A percentile compares a stretch with the other conserved stretches of the same genome.
Evolutionary conservation across 2,113 vertebrate species (phyloP).

Genomic region (Silurus asotus): DNA sequence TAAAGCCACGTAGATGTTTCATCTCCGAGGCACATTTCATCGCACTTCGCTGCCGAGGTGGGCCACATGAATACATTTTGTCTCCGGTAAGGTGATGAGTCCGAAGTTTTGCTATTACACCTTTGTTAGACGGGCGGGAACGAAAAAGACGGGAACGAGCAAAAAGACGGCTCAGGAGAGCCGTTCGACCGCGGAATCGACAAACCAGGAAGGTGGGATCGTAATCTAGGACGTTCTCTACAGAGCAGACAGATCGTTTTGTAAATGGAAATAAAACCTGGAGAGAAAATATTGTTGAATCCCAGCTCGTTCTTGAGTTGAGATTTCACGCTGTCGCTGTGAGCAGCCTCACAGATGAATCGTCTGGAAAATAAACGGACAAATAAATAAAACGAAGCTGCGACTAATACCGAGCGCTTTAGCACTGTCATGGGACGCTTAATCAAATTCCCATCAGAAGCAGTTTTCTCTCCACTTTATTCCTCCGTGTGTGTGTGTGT

Average conservation of each 20-base stretch:
- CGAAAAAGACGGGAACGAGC: conserved; percentile 49
- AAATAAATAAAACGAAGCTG: conserved; percentile 35
- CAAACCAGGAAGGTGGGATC: conserved; percentile 55
- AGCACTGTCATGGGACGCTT: conserved; percentile 18
- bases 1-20: conserved; percentile 42
- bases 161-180: conserved; percentile 55
- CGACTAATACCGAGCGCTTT: conserved; percentile 19
- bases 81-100: conserved; percentile 49
- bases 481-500: conserved; percentile 3
- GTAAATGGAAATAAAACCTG: conserved; percentile 60
- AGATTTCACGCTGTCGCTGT: neutral
- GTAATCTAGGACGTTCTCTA: conserved; percentile 41
- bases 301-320: conserved; percentile 20
- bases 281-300: conserved; percentile 47
- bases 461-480: conserved; percentile 22
- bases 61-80: conserved; percentile 37
- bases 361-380: conserved; percentile 28
- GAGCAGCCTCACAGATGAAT: conserved; percentile 19
- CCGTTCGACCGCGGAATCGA: conserved; percentile 71
- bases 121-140: conserved; percentile 59
- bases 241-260: too few relatives aligned
- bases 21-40: conserved; percentile 21
- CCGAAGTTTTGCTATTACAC: conserved; percentile 53
- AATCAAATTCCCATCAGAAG: conserved; percentile 24
- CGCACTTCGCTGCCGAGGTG: neutral